Evolutionary conservation across 2,797 vertebrate genomes (phyloP).

Genomic region (Rousettus madagascariensis): DNA sequence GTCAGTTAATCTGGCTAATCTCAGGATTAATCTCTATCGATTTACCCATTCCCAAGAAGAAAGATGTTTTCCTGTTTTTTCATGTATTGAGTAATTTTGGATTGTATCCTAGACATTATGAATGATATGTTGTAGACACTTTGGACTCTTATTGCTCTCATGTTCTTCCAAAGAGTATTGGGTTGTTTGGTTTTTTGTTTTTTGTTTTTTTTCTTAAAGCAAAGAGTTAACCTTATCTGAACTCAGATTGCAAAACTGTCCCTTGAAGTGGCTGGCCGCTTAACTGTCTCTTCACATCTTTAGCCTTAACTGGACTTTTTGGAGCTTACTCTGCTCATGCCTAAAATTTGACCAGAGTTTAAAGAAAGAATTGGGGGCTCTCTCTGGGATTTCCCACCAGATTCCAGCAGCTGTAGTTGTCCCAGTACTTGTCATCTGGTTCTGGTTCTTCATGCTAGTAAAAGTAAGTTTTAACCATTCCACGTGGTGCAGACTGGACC

Average conservation of each 20-base stretch:
- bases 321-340: not conserved
- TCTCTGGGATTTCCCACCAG: not conserved
- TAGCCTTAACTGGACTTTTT: not conserved
- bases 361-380: not conserved
- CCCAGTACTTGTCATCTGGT: not conserved
- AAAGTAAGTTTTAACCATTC: not conserved
- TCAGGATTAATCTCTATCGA: not conserved
- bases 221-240: slow-evolving; percentile 9
- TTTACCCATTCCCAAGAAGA: not conserved
- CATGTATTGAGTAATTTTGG: slow-evolving; percentile 4
- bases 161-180: not conserved
- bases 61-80: slow-evolving; percentile 10
- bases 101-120: not conserved
- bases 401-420: not conserved
- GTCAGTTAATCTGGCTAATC: not conserved
- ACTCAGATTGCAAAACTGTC: not conserved
- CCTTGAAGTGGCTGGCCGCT: not conserved
- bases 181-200: not conserved
- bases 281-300: not conserved
- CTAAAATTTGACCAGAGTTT: not conserved
- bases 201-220: not conserved
- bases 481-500: not conserved
- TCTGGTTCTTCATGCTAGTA: not conserved
- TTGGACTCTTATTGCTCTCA: not conserved
- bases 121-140: not conserved